phyloP scores from a whole-genome alignment of 2,113 vertebrate species.

The Pteruthius melanotis region DNA sequence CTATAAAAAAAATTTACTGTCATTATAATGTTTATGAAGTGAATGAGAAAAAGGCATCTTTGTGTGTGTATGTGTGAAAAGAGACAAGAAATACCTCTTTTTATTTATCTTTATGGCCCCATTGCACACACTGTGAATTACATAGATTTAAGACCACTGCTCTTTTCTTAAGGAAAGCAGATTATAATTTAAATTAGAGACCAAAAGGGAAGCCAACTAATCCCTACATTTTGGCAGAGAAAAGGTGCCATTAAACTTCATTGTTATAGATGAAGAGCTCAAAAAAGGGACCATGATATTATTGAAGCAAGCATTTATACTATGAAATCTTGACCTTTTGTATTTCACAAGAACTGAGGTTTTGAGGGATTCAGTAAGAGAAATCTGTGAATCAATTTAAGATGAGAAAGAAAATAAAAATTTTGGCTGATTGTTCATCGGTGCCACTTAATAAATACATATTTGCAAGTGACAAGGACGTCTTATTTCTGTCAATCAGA shows the following conservation, averaged over 20 bases:
- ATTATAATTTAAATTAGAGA: neutral
- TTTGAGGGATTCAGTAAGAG: neutral
- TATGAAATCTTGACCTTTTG: neutral
- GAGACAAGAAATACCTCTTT: neutral
- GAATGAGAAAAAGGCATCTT: neutral
- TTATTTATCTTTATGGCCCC: neutral
- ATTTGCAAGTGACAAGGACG: neutral
- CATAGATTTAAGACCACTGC: neutral
- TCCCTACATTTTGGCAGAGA: neutral
- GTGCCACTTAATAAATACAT: neutral
- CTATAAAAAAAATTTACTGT: neutral
- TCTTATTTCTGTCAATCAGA: neutral
- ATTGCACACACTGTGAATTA: neutral
- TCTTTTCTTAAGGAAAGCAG: neutral
- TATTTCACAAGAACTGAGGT: neutral
- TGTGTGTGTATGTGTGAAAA: neutral
- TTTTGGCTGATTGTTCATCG: neutral
- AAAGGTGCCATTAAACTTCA: neutral
- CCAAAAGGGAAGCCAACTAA: neutral
- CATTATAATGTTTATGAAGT: neutral
- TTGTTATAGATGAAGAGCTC: neutral
- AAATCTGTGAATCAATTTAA: neutral
- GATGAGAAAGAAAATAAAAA: neutral
- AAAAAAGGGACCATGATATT: neutral
- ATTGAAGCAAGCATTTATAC: neutral